Conservation (phyloP, 2,113 vertebrate species). For the Misgurnus mizolepis region DNA sequence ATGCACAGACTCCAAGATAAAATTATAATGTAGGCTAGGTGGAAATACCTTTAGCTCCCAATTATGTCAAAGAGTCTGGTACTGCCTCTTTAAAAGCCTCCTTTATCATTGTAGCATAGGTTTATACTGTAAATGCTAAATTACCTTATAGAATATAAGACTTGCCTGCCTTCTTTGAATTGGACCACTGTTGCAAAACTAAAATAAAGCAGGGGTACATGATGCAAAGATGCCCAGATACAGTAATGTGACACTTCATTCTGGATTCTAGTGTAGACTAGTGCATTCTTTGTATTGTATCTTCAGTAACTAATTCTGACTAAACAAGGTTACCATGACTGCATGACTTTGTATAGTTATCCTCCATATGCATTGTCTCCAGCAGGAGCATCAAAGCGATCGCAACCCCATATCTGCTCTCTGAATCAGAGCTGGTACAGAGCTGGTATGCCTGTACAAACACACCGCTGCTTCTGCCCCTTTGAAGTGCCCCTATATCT, state of each 20-base stretch:
- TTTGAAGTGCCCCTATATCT: slow-evolving; percentile 43
- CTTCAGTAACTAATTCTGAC: not conserved
- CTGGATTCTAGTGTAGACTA: not conserved
- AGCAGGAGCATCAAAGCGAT: slow-evolving; percentile 21
- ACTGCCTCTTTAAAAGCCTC: too few relatives aligned
- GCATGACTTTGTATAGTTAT: slow-evolving; percentile 5
- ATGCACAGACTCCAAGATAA: not conserved
- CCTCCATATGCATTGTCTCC: slow-evolving; percentile 18
- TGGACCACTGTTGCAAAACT: too few relatives aligned
- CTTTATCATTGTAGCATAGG: too few relatives aligned
- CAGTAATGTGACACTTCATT: slow-evolving; percentile 3
- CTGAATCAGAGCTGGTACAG: slow-evolving; percentile 29
- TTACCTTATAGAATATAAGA: too few relatives aligned
- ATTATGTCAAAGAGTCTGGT: not conserved
- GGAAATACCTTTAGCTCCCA: not conserved
- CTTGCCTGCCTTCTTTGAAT: too few relatives aligned
- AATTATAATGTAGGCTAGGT: not conserved
- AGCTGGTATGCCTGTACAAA: slow-evolving; percentile 52
- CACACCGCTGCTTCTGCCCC: slow-evolving; percentile 12
- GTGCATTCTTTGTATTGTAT: not conserved
- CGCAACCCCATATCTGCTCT: slow-evolving; percentile 19
- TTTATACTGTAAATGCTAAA: too few relatives aligned
- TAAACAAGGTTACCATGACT: not conserved
- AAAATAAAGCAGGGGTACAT: too few relatives aligned
- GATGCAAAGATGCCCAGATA: too few relatives aligned